Percentiles rank a stretch among this genome's conserved stretches.
phyloP scores from a whole-genome alignment of 92 coral and sea anemone genomes.

The Heliopora coerulea region DNA sequence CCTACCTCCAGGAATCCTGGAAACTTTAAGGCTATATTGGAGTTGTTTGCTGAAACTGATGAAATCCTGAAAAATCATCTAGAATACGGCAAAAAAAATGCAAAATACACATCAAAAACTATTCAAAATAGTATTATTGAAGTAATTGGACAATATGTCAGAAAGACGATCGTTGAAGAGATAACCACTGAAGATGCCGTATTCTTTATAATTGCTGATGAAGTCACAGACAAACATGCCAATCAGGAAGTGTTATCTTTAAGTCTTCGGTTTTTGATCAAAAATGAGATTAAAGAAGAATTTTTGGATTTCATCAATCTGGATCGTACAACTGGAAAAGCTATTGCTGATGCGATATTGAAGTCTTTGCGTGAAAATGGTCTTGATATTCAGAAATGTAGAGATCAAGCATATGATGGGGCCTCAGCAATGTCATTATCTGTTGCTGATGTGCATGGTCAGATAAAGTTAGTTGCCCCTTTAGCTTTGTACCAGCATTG shows the following conservation, averaged over 20 bases:
- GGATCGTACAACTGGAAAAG: not conserved
- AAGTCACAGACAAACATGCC: slow-evolving; percentile 11
- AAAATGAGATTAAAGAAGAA: slow-evolving; percentile 15
- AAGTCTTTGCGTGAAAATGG: not conserved
- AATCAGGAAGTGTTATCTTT: not conserved
- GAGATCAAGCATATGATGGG: slow-evolving; percentile 37
- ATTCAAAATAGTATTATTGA: slow-evolving; percentile 13
- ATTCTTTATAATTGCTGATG: slow-evolving; percentile 22
- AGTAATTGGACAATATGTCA: slow-evolving; percentile 2
- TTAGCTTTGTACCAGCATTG: not conserved
- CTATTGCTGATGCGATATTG: slow-evolving; percentile 3
- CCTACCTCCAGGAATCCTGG: slow-evolving; percentile 66
- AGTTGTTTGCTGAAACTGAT: slow-evolving; percentile 19
- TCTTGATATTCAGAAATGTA: slow-evolving; percentile 9
- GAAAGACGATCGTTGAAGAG: slow-evolving; percentile 7
- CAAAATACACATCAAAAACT: slow-evolving; percentile 8
- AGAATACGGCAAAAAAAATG: not conserved
- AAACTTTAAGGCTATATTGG: slow-evolving; percentile 65
- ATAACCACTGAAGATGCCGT: slow-evolving; percentile 1
- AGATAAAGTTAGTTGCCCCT: not conserved
- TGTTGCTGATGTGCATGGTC: not conserved
- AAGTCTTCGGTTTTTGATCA: slow-evolving; percentile 3
- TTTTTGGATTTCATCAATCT: not conserved
- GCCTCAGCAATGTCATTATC: slow-evolving; percentile 20
- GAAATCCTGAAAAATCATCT: slow-evolving; percentile 4